These are phyloP conservation scores for Cantharis lateralis DNA, from an alignment of 2,888 invertebrate species.

Conservation along the genomic window DNA sequence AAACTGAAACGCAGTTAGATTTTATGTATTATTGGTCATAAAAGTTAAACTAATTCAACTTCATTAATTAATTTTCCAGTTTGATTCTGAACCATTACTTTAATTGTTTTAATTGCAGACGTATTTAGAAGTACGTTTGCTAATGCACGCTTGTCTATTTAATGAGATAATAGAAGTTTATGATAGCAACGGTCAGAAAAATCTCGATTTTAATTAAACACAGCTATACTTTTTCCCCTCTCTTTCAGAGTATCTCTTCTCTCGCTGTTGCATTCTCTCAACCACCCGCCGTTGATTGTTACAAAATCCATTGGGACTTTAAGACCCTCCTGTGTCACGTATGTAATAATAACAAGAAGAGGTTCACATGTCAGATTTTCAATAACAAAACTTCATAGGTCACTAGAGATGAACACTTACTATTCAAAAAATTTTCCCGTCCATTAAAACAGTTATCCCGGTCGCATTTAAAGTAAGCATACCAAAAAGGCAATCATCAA, in stretches of 20 bases:
- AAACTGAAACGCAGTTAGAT: not conserved
- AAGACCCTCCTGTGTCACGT: constrained; percentile 33
- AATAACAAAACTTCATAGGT: constrained; percentile 17
- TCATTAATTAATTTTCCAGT: not conserved
- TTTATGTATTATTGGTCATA: not conserved
- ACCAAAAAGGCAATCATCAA: not conserved
- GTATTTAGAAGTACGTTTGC: not conserved
- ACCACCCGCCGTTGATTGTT: constrained; percentile 36
- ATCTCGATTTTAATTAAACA: constrained; percentile 32
- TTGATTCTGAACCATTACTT: not conserved
- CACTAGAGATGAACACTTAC: constrained; percentile 3
- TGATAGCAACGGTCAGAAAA: constrained; percentile 28
- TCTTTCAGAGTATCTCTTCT: constrained; percentile 14
- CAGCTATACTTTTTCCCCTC: constrained; percentile 10
- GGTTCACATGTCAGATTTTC: constrained; percentile 36
- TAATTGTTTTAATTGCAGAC: constrained; percentile 1
- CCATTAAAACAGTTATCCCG: not conserved
- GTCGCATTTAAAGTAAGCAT: no score
- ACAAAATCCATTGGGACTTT: constrained; percentile 29
- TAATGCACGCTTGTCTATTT: constrained; percentile 12
- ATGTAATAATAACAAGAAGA: constrained; percentile 33
- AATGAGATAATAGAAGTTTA: constrained; percentile 29
- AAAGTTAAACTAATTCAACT: not conserved
- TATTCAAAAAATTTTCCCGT: not conserved
- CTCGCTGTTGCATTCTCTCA: constrained; percentile 19